These are phyloP conservation scores for Chaetogeoica ovagalla DNA, from an alignment of 2,888 invertebrate species.

Conservation along the genomic window DNA sequence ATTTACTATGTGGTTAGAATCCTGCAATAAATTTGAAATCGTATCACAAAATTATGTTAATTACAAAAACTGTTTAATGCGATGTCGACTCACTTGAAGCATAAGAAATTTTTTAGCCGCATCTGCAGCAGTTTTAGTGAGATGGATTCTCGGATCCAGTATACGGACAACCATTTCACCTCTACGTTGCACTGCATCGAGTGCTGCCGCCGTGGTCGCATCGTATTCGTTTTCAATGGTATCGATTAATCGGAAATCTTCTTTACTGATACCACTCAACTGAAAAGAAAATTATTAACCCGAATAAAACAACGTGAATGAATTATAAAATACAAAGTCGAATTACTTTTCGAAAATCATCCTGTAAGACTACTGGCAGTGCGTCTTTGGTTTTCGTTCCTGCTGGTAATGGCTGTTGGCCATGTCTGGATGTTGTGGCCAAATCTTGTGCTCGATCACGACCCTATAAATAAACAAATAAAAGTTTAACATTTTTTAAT, in stretches of 20 bases:
- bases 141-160: conserved; percentile 77
- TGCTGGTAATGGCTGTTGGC: conserved; percentile 57
- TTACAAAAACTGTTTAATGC: background rate
- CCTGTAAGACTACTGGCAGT: conserved; percentile 82
- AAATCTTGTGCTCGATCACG: conserved; percentile 58
- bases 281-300: conserved; percentile 60
- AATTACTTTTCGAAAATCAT: conserved; percentile 85
- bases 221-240: conserved; percentile 95
- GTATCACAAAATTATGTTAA: conserved; percentile 14
- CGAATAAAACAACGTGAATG: background rate
- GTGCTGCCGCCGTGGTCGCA: conserved; percentile 86
- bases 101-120: conserved; percentile 84
- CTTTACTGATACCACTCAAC: conserved; percentile 94
- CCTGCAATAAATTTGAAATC: conserved; percentile 61
- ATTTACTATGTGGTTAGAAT: conserved; percentile 77
- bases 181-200: conserved; percentile 85
- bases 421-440: conserved; percentile 58
- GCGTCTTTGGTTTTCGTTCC: conserved; percentile 68
- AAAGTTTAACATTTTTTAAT: background rate
- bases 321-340: background rate
- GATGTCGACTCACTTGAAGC: conserved; percentile 67
- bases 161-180: conserved; percentile 95
- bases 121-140: conserved; percentile 83
- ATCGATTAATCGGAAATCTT: conserved; percentile 96
- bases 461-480: conserved; percentile 55